Evolutionary conservation across 92 coral and sea anemone species (phyloP).

Genomic region (Porites lobata): DNA sequence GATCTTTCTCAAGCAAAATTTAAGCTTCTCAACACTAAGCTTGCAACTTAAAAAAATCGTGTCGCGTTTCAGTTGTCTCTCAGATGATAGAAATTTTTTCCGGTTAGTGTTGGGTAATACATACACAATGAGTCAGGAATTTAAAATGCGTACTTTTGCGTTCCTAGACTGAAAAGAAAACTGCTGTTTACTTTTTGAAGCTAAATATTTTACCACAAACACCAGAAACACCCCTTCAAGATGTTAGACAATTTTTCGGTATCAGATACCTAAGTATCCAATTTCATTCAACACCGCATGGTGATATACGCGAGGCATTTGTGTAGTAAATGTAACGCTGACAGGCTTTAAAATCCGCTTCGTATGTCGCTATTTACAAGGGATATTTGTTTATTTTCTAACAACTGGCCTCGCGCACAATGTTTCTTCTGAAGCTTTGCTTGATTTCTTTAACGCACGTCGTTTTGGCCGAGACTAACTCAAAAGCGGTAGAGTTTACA

Average conservation of each 20-base stretch:
- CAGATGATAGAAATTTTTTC: no score
- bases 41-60: no score
- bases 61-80: no score
- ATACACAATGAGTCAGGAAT: no score
- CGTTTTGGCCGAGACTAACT: background rate
- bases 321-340: background rate
- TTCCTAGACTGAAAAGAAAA: no score
- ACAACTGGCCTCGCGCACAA: background rate
- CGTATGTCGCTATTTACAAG: background rate
- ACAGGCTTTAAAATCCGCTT: background rate
- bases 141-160: no score
- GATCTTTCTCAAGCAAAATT: no score
- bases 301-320: background rate
- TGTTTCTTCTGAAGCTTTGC: background rate
- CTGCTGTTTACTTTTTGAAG: background rate
- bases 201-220: background rate
- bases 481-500: conserved; percentile 58
- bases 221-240: background rate
- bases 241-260: background rate
- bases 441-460: conserved; percentile 4
- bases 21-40: no score
- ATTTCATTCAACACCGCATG: conserved; percentile 32
- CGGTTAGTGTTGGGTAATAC: no score
- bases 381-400: background rate
- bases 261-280: conserved; percentile 16